Percentiles rank a stretch among this genome's conserved stretches.
Evolutionary conservation across 53 echinoderm and acorn worm genomes (phyloP).

Genomic region (Apostichopus leukothele): DNA sequence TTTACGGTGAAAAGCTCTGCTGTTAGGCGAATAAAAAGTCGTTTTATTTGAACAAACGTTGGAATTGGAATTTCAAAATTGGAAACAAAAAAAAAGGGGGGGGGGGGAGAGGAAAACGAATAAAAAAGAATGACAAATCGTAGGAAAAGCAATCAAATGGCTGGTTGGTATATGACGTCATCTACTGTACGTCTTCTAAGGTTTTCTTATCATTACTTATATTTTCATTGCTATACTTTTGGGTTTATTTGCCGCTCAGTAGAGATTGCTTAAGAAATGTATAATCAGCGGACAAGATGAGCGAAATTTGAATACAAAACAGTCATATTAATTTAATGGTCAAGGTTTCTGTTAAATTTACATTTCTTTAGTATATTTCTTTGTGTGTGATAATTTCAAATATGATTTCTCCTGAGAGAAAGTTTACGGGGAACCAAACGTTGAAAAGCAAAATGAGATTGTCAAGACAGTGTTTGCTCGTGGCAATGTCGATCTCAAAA

Average conservation of each 20-base stretch:
- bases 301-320: not conserved
- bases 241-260: not conserved
- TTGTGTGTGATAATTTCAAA: too few species aligned
- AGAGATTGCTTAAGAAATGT: not conserved
- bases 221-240: not conserved
- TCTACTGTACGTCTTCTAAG: not conserved
- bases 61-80: too few species aligned
- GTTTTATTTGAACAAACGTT: too few species aligned
- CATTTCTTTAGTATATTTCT: not conserved
- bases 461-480: too few species aligned
- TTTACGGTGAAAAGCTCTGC: too few species aligned
- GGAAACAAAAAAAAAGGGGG: too few species aligned
- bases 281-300: not conserved
- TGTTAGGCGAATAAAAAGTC: too few species aligned
- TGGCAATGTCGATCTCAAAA: too few species aligned
- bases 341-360: not conserved
- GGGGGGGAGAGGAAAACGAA: too few species aligned
- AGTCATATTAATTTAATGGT: not conserved
- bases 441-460: too few species aligned
- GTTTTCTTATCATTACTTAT: not conserved
- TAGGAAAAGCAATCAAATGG: constrained; percentile 6
- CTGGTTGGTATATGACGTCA: not conserved
- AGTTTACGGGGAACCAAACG: too few species aligned
- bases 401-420: too few species aligned
- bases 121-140: not conserved